Evolutionary conservation across 2,113 vertebrate species (phyloP).

Genomic region (Apaloderma vittatum): DNA sequence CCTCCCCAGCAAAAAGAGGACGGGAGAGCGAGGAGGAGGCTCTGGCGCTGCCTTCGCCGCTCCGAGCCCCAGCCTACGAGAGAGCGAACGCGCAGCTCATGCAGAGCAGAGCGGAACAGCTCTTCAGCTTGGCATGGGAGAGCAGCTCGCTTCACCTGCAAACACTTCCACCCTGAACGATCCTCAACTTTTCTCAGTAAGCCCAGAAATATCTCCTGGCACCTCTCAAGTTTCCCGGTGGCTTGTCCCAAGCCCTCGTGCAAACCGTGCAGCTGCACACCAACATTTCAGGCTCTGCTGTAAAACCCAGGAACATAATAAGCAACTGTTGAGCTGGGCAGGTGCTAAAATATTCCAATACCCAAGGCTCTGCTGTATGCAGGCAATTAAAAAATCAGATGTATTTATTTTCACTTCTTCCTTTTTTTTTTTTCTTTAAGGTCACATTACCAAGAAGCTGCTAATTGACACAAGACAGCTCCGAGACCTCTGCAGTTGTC

Average conservation of each 20-base stretch:
- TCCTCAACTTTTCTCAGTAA: neutral
- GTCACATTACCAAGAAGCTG: neutral
- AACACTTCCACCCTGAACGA: neutral
- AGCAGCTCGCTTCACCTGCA: neutral
- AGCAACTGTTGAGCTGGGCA: constrained; percentile 65
- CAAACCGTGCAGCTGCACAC: neutral
- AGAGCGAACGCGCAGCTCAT: fast-evolving
- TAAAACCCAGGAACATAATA: constrained; percentile 14
- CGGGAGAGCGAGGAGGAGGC: neutral
- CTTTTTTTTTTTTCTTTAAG: neutral
- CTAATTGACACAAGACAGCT: neutral
- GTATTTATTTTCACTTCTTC: neutral
- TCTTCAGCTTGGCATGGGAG: neutral
- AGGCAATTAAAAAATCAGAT: constrained; percentile 52
- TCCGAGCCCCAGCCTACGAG: fast-evolving
- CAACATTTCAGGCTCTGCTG: neutral
- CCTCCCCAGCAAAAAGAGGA: neutral
- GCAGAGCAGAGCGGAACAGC: neutral
- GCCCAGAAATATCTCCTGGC: neutral
- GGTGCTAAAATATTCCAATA: constrained; percentile 65
- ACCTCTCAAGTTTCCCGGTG: constrained; percentile 13
- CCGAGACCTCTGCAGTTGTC: neutral
- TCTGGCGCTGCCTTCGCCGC: neutral
- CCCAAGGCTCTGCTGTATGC: neutral
- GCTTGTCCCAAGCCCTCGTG: neutral